Percentiles rank a stretch among this genome's conserved stretches.
These are phyloP conservation scores for Acropternis orthonyx DNA, from an alignment of 2,797 vertebrate species.

Conservation along the genomic window DNA sequence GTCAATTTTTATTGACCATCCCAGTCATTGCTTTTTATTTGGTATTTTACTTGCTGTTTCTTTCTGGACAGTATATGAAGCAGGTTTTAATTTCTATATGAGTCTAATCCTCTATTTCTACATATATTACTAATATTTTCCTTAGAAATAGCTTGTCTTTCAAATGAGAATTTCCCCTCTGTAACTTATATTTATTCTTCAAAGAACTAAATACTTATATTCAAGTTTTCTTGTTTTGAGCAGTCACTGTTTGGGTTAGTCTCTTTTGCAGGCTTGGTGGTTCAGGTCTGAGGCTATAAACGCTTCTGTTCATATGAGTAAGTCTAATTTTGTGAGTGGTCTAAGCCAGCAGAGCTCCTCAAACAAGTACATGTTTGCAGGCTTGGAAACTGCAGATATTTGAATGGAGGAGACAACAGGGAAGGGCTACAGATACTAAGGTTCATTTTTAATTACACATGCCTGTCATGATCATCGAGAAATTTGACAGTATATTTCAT, in stretches of 20 bases:
- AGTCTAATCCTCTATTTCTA: background rate
- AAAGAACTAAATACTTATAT: background rate
- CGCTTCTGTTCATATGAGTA: background rate
- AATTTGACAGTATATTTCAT: background rate
- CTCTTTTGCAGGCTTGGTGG: background rate
- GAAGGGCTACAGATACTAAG: background rate
- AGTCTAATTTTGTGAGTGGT: constrained; percentile 26
- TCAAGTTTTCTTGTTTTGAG: background rate
- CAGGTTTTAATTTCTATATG: background rate
- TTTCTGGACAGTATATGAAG: background rate
- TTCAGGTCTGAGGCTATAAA: constrained; percentile 1
- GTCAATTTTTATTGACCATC: background rate
- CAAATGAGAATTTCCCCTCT: background rate
- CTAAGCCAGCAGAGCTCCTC: constrained; percentile 2
- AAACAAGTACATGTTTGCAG: background rate
- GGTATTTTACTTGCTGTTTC: background rate
- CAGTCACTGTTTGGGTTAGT: background rate
- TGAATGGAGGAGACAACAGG: background rate
- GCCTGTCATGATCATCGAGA: background rate
- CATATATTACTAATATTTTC: background rate
- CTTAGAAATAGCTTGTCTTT: background rate
- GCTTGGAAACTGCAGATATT: background rate
- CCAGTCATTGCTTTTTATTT: background rate
- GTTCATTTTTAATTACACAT: constrained; percentile 14
- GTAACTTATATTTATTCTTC: background rate